Evolutionary conservation across 2,113 vertebrate genomes (phyloP), one percentile per base, ranked within the genome.

Genomic region (Corvus cornix): DNA sequence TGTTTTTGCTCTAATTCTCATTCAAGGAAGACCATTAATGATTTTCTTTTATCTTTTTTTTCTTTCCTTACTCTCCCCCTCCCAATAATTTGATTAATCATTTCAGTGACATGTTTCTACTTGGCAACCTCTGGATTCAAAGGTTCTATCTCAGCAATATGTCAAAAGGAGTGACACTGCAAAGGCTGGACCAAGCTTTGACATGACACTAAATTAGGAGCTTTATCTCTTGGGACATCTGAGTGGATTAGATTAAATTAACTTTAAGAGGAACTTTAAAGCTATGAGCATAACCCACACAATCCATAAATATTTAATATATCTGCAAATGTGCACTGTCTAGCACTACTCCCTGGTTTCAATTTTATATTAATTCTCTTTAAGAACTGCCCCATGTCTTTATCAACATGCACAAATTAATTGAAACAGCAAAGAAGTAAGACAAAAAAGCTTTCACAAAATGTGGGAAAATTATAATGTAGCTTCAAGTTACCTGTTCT

Each of bases 41-140:
- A 72, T 64, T 64, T 39, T 52, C 24, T 74, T 68, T 77, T 23
- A 46, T 49, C 10, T n/a, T 58, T 49, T 48, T 43, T 68, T 63
- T 8, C 13, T 43, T 75, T 31, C 21, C 22, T 59, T 73, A 24
- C 13, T 9, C 41, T 15, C 10, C 6, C 4, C 10, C 12, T 63
- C 43, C 31, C 43, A 84, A 46, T 89, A 85, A 93, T 94, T 83
- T 80, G 62, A 89, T 93, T 93, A 96, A 95, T 96, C 81, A 92
- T 94, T 97, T 94, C 64, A 74, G 77, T 90, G 93, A 56, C 63
- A 72, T 53, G 30, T 92, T 92, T 92, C 84, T 43, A 53, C 64
- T 92, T 94, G 92, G 53, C 83, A 92, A 4, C 55, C 44, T 80
- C 63, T 1, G 10, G 27, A 94, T 90, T 87, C 84, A 94, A 87